These are phyloP conservation scores for Saguinus midas DNA, from an alignment of 2,113 vertebrate genomes.

Conservation along the genomic window DNA sequence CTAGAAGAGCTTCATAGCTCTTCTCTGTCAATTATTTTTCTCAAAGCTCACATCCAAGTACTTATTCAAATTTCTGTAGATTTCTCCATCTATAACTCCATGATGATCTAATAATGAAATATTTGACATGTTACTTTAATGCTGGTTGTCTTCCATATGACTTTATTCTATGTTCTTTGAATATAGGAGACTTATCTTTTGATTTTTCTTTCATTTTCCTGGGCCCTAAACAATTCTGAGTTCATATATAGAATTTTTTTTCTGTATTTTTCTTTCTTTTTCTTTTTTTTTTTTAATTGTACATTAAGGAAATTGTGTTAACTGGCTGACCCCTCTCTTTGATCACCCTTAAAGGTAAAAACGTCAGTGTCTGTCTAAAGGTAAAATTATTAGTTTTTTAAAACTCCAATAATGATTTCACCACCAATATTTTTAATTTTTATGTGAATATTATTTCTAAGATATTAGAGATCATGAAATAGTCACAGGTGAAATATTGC, in stretches of 20 bases:
- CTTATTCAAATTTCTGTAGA: neutral
- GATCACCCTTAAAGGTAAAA: neutral
- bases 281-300: too few species aligned
- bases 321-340: neutral
- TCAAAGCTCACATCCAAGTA: neutral
- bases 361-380: neutral
- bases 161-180: slow-evolving; percentile 19
- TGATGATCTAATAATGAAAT: neutral
- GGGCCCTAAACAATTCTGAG: neutral
- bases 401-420: neutral
- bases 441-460: neutral
- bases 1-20: rapidly evolving
- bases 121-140: neutral
- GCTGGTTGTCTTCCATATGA: neutral
- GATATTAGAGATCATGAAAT: neutral
- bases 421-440: neutral
- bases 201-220: neutral
- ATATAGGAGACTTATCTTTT: neutral
- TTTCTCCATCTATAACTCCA: neutral
- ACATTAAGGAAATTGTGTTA: neutral
- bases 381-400: neutral
- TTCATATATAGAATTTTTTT: neutral
- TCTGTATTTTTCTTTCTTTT: too few species aligned
- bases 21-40: neutral
- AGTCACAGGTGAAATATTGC: neutral